Base-by-base conservation (phyloP, 2,888 invertebrate genomes). In the Drosophila pullipes region DNA sequence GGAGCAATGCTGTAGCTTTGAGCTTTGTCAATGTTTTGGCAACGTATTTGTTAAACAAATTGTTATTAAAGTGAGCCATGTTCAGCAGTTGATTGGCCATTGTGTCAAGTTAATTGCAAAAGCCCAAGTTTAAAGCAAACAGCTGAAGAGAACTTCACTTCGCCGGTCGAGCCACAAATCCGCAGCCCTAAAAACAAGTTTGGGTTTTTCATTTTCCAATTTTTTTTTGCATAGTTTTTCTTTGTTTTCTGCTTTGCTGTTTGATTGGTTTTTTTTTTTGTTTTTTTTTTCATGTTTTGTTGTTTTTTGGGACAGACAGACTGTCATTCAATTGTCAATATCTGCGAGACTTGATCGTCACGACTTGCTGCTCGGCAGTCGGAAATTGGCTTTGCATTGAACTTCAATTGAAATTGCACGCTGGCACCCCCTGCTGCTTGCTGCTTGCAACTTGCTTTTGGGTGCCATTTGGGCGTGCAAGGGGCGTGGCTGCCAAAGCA, bases 241-340 rank as follows among this genome's bases (percentile, higher is more conserved):
- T n/a, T 54, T 70, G 28, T 58, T 59, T 25, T 47, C 30, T 39
- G 37, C 18, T 35, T 28, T 37, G 16, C 30, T 9, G 28, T 9
- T 22, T 30, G 28, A 57, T 57, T 47, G 47, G 25, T 25, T 47
- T 47, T 47, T 47, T 47, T 50, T 11, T 28, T 1, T 30, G 5
- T 1, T 30, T 30, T 30, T 30, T 47, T 47, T 50, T 18, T 18
- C 3, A 13, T 22, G 16, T 22, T 25, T 25, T 30, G 50, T 10
- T 18, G 13, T 31, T 49, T 52, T 53, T 57, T 16, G 25, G 25
- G 63, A 44, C 65, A 47, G 72, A 79, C 80, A 49, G 69, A 75
- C 83, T 88, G 87, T 83, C 85, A 88, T 88, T 85, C 89, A 85
- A 75, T 77, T 89, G 89, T 89, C 86, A 86, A 89, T 89, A 87